Percentiles rank a stretch among this genome's conserved stretches.
phyloP scores from a whole-genome alignment of 2,113 vertebrate species.

The Scolopax mira region DNA sequence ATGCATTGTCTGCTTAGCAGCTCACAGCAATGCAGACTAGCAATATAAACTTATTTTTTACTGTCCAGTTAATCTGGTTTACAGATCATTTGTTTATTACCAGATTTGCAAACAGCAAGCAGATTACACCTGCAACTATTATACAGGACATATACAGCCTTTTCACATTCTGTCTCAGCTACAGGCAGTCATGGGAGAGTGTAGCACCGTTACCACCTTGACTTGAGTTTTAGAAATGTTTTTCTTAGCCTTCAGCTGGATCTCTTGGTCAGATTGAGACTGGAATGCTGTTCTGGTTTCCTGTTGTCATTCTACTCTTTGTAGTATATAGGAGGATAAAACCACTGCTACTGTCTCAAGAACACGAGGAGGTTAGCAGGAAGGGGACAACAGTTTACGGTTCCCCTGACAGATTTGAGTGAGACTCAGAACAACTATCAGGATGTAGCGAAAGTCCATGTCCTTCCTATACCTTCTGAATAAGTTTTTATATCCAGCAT shows the following conservation, averaged over 20 bases:
- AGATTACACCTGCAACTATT: background rate
- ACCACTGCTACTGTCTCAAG: background rate
- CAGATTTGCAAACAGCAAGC: background rate
- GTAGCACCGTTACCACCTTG: background rate
- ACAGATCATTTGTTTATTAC: background rate
- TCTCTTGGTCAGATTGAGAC: background rate
- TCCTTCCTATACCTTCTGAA: background rate
- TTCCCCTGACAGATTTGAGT: background rate
- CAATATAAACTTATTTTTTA: background rate
- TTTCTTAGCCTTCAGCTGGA: background rate
- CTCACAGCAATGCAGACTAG: background rate
- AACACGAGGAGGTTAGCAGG: background rate
- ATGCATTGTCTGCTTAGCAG: background rate
- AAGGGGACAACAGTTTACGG: background rate
- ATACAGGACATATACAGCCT: background rate
- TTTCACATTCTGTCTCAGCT: background rate
- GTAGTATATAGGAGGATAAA: background rate
- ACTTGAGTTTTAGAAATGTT: background rate
- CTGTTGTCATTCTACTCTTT: background rate
- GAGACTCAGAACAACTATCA: background rate
- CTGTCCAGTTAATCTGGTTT: background rate
- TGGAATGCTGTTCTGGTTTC: background rate
- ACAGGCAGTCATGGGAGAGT: background rate
- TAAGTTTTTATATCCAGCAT: background rate
- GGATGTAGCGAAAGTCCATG: background rate